phyloP scores from a whole-genome alignment of 2,113 vertebrate species.

The Caretta caretta region DNA sequence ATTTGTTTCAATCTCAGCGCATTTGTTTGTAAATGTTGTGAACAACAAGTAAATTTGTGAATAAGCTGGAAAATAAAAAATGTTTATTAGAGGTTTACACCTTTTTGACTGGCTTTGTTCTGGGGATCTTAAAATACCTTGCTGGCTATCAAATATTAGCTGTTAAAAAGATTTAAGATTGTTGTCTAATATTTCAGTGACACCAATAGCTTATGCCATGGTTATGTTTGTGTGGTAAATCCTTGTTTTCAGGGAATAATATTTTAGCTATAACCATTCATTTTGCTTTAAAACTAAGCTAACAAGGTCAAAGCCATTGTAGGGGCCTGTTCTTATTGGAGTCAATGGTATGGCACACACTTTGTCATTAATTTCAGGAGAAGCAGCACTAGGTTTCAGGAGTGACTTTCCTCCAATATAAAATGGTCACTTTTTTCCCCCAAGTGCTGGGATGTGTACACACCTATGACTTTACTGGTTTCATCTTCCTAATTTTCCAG shows the following conservation, averaged over 20 bases:
- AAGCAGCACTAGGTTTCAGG: background rate
- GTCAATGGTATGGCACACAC: background rate
- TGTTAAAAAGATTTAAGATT: background rate
- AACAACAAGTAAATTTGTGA: conserved; percentile 14
- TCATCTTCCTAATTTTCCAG: conserved; percentile 40
- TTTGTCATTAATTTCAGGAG: background rate
- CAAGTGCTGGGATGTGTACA: background rate
- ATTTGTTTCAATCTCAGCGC: conserved; percentile 21
- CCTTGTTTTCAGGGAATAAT: background rate
- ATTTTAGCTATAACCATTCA: background rate
- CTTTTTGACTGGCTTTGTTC: background rate
- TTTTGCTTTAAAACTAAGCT: background rate
- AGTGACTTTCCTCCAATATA: background rate
- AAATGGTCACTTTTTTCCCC: background rate
- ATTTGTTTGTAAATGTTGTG: conserved; percentile 41
- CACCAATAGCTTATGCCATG: background rate
- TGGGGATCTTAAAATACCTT: background rate
- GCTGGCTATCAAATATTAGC: background rate
- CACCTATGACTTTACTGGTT: conserved; percentile 20
- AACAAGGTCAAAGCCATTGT: background rate
- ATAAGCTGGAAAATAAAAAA: conserved; percentile 10
- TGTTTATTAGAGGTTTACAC: background rate
- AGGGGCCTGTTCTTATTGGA: background rate
- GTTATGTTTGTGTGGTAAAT: background rate
- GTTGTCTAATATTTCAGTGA: background rate